Evolutionary conservation across 2,888 invertebrate genomes (phyloP), one percentile per base, ranked within the genome.

Genomic region (Drosophila flavopinicola): DNA sequence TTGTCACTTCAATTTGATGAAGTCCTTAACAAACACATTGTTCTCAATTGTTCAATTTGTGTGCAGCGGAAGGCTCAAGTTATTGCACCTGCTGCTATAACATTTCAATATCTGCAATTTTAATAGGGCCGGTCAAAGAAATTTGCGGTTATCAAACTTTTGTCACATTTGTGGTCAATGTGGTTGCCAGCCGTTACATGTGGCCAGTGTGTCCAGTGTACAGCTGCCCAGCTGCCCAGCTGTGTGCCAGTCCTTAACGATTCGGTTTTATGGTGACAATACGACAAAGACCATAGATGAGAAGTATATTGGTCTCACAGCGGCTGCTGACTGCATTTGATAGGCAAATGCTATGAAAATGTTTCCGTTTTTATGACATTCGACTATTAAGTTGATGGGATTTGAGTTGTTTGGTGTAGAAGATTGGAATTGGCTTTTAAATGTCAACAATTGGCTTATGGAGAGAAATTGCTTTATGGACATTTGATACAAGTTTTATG

Each of bases 91-190:
- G 32, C 44, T 44, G 32, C 52, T 45, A 23, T 41, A 49, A 24
- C 35, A 48, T 45, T 66, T 25, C 39, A 37, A 48, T 52, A 71
- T 54, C n/a, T 56, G 29, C 35, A 72, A 51, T 51, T 72, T 52
- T 25, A 52, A 38, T 42, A 35, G 56, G 9, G 25, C 39, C 27
- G 38, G 13, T 25, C 37, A 53, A 49, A 67, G 61, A 73, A 58
- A 68, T 54, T 75, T 75, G 61, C 45, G 75, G 66, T 56, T 61
- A 37, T 51, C 29, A 29, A 75, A 66, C 38, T 59, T 63, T 57
- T 64, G 49, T 57, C 47, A 37, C 51, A 72, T 74, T 72, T 74
- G 76, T 35, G 73, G 76, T 66, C 33, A 57, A 42, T 72, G 76
- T 52, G 76, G 73, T 60, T 75, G 10, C 25, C 35, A 42, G 42